Base-by-base conservation (phyloP, 2,797 vertebrate genomes). In the Gila robusta region DNA sequence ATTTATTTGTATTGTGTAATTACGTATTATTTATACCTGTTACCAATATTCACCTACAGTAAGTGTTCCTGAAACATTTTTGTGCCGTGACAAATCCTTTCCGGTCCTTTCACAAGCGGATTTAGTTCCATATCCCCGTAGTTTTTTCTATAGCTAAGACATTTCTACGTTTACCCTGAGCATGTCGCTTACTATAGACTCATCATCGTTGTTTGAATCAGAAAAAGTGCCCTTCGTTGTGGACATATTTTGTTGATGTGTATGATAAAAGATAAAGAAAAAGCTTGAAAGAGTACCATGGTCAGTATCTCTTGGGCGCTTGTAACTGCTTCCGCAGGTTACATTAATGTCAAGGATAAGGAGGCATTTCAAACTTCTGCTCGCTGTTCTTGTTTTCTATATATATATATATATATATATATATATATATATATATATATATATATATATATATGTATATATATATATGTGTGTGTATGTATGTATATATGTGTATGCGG, bases 1-100 rank as follows among this genome's bases (percentile, higher is more conserved):
- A 95, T 96, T 96, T 96, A 96, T 96, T 90, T 93, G 91, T 88
- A 93, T 91, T 87, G 91, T 88, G 90, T 92, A 92, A 91, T 90
- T 93, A 70, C 90, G 78, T 91, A 86, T 92, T 95, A 95, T 96
- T 96, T 95, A 96, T 96, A 91, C 69, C 88, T 91, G 84, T 87
- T 88, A 90, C 73, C 87, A 89, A 74, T 81, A 41, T 87, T 91
- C 69, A 28, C 41, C 39, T 32, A 21, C 44, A 79, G 37, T 44
- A 37, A 76, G 39, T 56, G 39, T 85, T 79, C 17, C 32, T 56
- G 76, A 44, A 83, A 19, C 23, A 21, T 80, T 73, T 71, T 66
- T 32, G 11, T 21, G 69, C 49, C 37, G 72, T n/a, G 78, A 35
- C 35, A 26, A 62, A 59, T 62, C 11, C 17, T 41, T 62, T 49